These are phyloP conservation scores for Embidobia sp. DNA, from an alignment of 2,888 invertebrate genomes.

Conservation along the genomic window DNA sequence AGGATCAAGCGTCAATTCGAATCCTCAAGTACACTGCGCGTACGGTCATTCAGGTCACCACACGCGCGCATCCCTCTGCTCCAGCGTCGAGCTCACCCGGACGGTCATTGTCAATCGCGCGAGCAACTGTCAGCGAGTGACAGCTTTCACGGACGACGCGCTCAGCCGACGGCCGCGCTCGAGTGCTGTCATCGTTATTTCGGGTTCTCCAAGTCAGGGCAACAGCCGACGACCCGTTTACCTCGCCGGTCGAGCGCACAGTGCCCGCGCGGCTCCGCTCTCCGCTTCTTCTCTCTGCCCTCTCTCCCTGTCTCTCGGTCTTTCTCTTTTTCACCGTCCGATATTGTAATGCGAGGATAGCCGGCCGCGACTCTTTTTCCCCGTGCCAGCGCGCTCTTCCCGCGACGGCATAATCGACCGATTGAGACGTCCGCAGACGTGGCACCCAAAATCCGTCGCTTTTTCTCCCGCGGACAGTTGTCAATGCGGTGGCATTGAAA, in stretches of 20 bases:
- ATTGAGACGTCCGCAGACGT: constrained; percentile 40
- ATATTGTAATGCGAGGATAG: constrained; percentile 56
- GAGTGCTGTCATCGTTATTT: constrained; percentile 53
- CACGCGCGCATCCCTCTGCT: constrained; percentile 54
- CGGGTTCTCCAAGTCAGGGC: constrained; percentile 4
- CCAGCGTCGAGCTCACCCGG: constrained; percentile 51
- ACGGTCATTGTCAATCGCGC: constrained; percentile 5
- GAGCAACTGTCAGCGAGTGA: too few relatives aligned
- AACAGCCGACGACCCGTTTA: constrained; percentile 74
- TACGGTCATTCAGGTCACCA: constrained; percentile 51
- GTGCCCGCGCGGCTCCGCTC: constrained; percentile 63
- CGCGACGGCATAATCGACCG: constrained; percentile 36
- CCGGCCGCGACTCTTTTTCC: constrained; percentile 46
- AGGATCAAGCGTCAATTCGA: constrained; percentile 18
- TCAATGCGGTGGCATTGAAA: constrained; percentile 36
- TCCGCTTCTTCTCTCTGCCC: constrained; percentile 53
- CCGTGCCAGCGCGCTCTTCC: constrained; percentile 49
- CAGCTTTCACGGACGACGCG: neutral
- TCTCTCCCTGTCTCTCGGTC: constrained; percentile 34
- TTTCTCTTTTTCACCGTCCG: constrained; percentile 62
- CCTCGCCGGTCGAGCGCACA: constrained; percentile 78
- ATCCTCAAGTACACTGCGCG: constrained; percentile 26
- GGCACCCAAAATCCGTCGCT: neutral
- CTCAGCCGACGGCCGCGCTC: neutral
- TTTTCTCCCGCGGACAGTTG: constrained; percentile 22